Percentiles rank a stretch among this genome's conserved stretches.
Evolutionary conservation across 37 sponge, comb jelly and placozoan genomes (phyloP).

Genomic region (Aplysina aerophoba): DNA sequence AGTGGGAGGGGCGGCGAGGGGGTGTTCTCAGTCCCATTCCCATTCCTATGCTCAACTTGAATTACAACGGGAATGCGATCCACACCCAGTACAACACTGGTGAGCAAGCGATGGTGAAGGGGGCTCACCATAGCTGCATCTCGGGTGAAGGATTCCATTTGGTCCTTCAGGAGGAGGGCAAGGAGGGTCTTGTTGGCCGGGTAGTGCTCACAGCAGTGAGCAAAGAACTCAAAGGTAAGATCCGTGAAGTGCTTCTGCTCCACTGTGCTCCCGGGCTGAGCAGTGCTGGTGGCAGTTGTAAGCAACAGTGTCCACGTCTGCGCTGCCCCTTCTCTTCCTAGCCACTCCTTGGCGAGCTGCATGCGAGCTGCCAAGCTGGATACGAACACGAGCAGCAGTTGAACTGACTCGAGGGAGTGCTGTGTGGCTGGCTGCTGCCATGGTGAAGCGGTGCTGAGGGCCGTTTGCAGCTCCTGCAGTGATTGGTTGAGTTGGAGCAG

Average conservation of each 20-base stretch:
- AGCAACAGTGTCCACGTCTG: conserved; percentile 48
- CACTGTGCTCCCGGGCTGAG: not conserved
- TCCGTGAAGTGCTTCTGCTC: no score
- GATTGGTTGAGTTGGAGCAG: not conserved
- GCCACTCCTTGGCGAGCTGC: conserved; percentile 45
- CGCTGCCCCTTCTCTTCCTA: conserved; percentile 3
- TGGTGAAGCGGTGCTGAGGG: no score
- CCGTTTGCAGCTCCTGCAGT: no score
- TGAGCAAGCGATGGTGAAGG: conserved; percentile 58
- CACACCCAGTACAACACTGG: conserved; percentile 49
- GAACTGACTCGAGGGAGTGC: not conserved
- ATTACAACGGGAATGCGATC: conserved; percentile 60
- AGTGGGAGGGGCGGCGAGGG: conserved; percentile 36
- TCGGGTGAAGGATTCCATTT: not conserved
- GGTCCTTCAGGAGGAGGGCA: conserved; percentile 33
- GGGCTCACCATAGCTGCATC: conserved; percentile 42
- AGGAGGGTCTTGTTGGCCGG: conserved; percentile 49
- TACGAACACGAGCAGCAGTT: conserved; percentile 54
- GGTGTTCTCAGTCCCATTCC: not conserved
- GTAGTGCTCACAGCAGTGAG: conserved; percentile 27
- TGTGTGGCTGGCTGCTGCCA: no score
- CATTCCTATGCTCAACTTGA: conserved; percentile 14
- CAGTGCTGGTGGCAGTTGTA: not conserved
- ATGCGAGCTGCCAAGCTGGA: conserved; percentile 49
- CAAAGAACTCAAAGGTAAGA: conserved; percentile 53